Evolutionary conservation across 1,140 invertebrate species (phyloP).

Genomic region (Diploscapter pachys): DNA sequence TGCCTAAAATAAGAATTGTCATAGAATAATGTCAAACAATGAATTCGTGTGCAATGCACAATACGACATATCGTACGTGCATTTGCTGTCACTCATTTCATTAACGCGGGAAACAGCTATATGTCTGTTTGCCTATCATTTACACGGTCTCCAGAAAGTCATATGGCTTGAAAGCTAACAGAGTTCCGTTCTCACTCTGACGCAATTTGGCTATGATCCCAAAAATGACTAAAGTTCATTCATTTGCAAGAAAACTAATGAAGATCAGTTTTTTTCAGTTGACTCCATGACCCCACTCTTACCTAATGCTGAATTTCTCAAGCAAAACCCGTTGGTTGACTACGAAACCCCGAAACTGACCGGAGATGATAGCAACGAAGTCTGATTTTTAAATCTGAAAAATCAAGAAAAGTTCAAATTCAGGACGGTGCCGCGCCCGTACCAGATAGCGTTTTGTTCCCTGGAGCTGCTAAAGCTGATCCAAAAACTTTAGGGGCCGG

Average conservation of each 20-base stretch:
- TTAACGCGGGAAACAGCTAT: too few species aligned
- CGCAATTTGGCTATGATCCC: neutral
- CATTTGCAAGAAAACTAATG: neutral
- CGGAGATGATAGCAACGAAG: neutral
- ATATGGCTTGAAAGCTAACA: too few species aligned
- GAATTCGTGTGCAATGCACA: too few species aligned
- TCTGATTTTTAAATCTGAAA: too few species aligned
- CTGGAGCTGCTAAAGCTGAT: constrained; percentile 28
- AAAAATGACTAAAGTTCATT: neutral
- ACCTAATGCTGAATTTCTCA: constrained; percentile 32
- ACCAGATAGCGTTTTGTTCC: constrained; percentile 27
- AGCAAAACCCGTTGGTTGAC: constrained; percentile 38
- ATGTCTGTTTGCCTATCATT: too few species aligned
- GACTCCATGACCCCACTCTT: constrained; percentile 32
- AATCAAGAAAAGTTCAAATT: constrained; percentile 16
- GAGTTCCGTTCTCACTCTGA: too few species aligned
- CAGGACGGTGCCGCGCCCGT: constrained; percentile 25
- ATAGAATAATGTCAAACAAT: neutral
- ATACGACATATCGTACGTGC: too few species aligned
- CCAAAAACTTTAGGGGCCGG: constrained; percentile 30
- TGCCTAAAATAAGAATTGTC: too few species aligned
- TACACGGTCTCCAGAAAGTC: too few species aligned
- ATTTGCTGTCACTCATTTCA: too few species aligned
- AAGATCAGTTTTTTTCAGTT: constrained; percentile 17
- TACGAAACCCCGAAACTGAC: constrained; percentile 30